These are phyloP conservation scores for Chrosomus eos DNA, from an alignment of 2,797 vertebrate genomes.

Conservation along the genomic window DNA sequence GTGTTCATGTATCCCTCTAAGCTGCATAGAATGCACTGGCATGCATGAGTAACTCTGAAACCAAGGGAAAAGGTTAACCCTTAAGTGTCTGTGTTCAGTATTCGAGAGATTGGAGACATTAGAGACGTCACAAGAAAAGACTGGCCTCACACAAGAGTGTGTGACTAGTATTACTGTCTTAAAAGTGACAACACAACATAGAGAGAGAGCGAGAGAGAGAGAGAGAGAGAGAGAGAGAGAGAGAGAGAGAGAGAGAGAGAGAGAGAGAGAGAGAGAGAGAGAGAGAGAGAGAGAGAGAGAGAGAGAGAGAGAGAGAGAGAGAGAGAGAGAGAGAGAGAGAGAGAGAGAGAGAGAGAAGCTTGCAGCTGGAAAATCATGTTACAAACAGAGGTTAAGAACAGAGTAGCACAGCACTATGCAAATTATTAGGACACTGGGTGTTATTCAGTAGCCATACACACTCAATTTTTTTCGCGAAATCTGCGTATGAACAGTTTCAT, in stretches of 20 bases:
- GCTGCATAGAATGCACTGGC: neutral
- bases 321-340: too few species aligned
- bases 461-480: neutral
- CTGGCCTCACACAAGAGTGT: neutral
- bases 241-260: too few species aligned
- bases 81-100: neutral
- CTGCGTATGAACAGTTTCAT: neutral
- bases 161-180: conserved; percentile 4
- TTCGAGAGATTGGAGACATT: neutral
- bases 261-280: neutral
- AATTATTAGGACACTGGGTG: neutral
- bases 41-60: neutral
- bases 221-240: neutral
- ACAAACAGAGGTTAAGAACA: neutral
- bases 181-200: neutral
- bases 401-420: neutral
- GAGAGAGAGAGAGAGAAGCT: too few species aligned
- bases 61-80: neutral
- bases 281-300: neutral
- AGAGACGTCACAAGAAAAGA: conserved; percentile 16
- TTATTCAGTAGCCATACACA: neutral
- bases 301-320: neutral
- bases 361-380: conserved; percentile 17
- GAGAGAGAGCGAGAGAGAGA: neutral
- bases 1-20: conserved; percentile 4